These are phyloP conservation scores for Conistra vaccinii DNA, from an alignment of 2,888 invertebrate species.

Conservation along the genomic window DNA sequence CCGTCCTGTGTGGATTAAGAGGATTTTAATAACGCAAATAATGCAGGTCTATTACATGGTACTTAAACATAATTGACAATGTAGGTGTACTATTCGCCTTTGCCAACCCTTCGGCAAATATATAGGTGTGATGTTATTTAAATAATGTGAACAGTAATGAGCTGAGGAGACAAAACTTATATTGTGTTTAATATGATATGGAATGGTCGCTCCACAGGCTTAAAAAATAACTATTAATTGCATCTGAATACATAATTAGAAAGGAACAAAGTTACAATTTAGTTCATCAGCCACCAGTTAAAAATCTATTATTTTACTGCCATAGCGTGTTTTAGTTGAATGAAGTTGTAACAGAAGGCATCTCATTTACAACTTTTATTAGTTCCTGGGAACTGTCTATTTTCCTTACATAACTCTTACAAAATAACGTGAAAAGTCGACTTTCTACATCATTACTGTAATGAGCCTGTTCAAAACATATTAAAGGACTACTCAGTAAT, in stretches of 20 bases:
- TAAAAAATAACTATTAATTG: not conserved
- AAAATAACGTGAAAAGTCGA: not conserved
- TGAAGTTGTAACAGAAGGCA: too few relatives aligned
- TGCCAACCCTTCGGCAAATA: not conserved
- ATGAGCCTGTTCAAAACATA: conserved; percentile 7
- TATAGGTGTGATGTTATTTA: too few relatives aligned
- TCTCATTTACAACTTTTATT: too few relatives aligned
- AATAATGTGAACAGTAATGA: too few relatives aligned
- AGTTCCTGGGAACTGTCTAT: too few relatives aligned
- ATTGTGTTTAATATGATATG: not conserved
- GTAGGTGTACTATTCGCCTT: not conserved
- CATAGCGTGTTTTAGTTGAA: too few relatives aligned
- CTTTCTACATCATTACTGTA: conserved; percentile 16
- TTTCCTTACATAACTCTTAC: not conserved
- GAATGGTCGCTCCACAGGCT: not conserved
- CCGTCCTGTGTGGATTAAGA: conserved; percentile 91
- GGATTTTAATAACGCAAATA: not conserved
- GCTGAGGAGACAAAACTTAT: too few relatives aligned
- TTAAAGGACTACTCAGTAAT: not conserved
- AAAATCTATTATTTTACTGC: too few relatives aligned
- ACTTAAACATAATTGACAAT: not conserved
- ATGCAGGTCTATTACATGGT: not conserved
- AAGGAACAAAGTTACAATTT: not conserved
- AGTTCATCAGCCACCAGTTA: not conserved
- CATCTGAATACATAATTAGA: not conserved